Evolutionary conservation across 2,113 vertebrate species (phyloP).

Genomic region (Petaurus breviceps): DNA sequence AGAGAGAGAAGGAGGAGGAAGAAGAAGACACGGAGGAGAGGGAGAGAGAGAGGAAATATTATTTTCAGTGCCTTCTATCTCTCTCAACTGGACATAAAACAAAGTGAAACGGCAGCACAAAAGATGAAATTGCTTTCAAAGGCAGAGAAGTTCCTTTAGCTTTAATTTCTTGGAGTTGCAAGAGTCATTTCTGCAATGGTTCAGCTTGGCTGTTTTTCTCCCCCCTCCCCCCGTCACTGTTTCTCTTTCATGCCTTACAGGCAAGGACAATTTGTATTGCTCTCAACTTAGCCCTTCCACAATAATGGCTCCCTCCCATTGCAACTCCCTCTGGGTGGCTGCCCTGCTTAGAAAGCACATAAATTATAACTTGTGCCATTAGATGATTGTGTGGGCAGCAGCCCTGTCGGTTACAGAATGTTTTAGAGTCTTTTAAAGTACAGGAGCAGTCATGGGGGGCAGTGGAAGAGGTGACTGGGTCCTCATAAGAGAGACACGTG

Average conservation of each 20-base stretch:
- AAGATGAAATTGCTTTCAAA: constrained; percentile 62
- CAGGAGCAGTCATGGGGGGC: constrained; percentile 8
- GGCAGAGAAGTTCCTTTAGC: constrained; percentile 53
- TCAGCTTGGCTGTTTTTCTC: constrained; percentile 55
- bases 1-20: too few relatives aligned
- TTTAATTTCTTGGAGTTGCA: constrained; percentile 67
- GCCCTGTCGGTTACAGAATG: constrained; percentile 39
- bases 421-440: constrained; percentile 52
- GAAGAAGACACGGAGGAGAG: not conserved
- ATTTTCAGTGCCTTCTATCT: constrained; percentile 31
- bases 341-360: constrained; percentile 19
- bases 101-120: constrained; percentile 61
- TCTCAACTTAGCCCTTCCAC: constrained; percentile 1
- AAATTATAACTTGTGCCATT: constrained; percentile 31
- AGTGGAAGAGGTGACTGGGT: constrained; percentile 22
- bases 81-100: constrained; percentile 54
- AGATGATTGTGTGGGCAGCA: not conserved
- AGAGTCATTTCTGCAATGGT: constrained; percentile 67
- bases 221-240: constrained; percentile 23
- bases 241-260: constrained; percentile 64
- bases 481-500: not conserved
- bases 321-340: constrained; percentile 22
- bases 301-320: not conserved
- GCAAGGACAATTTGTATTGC: constrained; percentile 53
- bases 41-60: not conserved